Base-by-base conservation (phyloP, 2,888 invertebrate genomes). In the Ligdia adustata region DNA sequence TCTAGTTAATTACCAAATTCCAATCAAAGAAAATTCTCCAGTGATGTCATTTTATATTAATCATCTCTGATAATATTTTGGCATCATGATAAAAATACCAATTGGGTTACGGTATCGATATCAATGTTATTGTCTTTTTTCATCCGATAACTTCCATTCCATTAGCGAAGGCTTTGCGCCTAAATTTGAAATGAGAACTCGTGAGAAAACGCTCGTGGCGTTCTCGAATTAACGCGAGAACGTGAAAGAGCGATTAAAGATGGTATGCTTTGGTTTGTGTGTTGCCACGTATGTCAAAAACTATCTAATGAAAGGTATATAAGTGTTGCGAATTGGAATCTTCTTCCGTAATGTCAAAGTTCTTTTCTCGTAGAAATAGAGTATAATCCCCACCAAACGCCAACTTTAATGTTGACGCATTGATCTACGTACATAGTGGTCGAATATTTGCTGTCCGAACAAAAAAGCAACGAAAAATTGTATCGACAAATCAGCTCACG, bases 121-220 rank as follows among this genome's bases (percentile, higher is more conserved):
- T 37, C 43, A 44, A 14, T 31, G 18, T 12, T 38, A 42, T 38
- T 32, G 20, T 38, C 11, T 42, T 26, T 12, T 47, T 40, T 14
- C 12, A 29, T 38, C 34, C 28, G 22, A 29, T 42, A 42, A 38
- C 20, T 18, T 9, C n/a, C n/a, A 15, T 37, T 42, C 48, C 50
- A 53, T 57, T 55, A 56, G 47, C 31, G 37, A 32, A 20, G 44
- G 69, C 65, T 82, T 82, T 76, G 81, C 82, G 82, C 80, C 79
- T 69, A 82, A 86, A 79, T 82, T 80, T 62, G 66, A 83, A 84
- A 78, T 73, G 70, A 70, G 81, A 78, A 75, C 75, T 79, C 83
- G 86, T 84, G 88, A 79, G 85, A 87, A 82, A 77, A 60, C 69
- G 76, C 82, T 74, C 62, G 74, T 64, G 75, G 75, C 75, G 57